phyloP scores from a whole-genome alignment of 2,113 vertebrate genomes.

The Daboia siamensis region DNA sequence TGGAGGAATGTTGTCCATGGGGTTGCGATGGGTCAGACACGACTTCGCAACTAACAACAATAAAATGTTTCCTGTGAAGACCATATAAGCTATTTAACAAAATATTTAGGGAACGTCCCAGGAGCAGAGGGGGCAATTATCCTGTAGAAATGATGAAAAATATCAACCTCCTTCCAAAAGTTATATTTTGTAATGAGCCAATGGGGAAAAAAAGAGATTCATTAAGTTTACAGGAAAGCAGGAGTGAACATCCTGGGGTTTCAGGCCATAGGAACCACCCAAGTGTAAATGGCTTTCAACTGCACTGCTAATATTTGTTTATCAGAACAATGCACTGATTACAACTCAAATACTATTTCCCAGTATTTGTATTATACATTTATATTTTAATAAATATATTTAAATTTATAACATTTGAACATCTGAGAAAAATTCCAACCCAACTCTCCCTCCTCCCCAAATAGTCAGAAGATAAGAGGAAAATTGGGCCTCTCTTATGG shows the following conservation, averaged over 20 bases:
- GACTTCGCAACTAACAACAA: no score
- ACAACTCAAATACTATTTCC: neutral
- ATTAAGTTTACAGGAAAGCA: neutral
- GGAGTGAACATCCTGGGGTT: neutral
- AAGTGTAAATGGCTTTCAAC: neutral
- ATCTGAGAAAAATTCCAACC: neutral
- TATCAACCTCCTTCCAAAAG: neutral
- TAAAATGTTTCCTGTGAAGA: neutral
- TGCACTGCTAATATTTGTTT: neutral
- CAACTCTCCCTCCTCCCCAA: neutral
- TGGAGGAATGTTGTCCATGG: no score
- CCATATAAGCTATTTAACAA: neutral
- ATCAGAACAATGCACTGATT: neutral
- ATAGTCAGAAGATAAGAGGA: neutral
- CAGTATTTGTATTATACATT: neutral
- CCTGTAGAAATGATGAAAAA: neutral
- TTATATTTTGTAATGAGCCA: neutral
- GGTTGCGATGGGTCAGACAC: no score
- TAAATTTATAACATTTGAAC: neutral
- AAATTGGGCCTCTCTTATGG: neutral
- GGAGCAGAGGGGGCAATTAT: neutral
- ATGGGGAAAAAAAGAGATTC: neutral
- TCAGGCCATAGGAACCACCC: neutral
- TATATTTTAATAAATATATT: neutral
- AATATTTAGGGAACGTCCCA: neutral